Base-by-base conservation (phyloP, 2,113 vertebrate species). In the Camelus bactrianus region DNA sequence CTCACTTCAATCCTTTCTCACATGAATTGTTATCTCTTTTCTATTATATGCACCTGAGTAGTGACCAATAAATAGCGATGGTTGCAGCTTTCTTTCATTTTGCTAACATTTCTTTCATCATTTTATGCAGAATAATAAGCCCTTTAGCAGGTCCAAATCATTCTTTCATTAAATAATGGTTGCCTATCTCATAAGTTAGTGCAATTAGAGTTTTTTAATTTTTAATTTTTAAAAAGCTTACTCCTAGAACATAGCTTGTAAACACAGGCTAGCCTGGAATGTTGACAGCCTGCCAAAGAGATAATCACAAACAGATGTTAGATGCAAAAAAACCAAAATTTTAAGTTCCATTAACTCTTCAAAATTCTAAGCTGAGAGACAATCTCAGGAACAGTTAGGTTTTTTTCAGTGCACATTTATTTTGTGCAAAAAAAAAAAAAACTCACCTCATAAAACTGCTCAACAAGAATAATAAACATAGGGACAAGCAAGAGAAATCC, bases 61-160 rank as follows among this genome's bases (percentile, higher is more conserved):
- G 32, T 2, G 13, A 79, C 56, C n/a, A 93, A 54, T n/a, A 75
- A 46, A 54, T 62, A 35, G 10, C 14, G 54, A 15, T 42, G 38
- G 12, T 67, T 64, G 14, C 16, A 65, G 28, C 54, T 91, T 67
- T 83, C 50, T 48, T 92, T 69, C 48, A 54, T 87, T 93, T 94
- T 92, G 19, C 17, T 94, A 58, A n/a, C 8, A 28, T 69, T 67
- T 58, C 17, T 90, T 35, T 91, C 52, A n/a, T 50, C 1, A 81
- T 69, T 81, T 76, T 90, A 95, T 81, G 60, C 52, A 48, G 28
- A 85, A 86, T 83, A 88, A 67, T 48, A 93, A 88, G 42, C 13
- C 5, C 60, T n/a, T 73, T 64, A 67, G 30, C 35, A 50, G 42
- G 32, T 7, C 32, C 30, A 82, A 65, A 56, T 79, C 22, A 91